These are phyloP conservation scores for Oryzias javanicus DNA, from an alignment of 2,113 vertebrate species.

Conservation along the genomic window DNA sequence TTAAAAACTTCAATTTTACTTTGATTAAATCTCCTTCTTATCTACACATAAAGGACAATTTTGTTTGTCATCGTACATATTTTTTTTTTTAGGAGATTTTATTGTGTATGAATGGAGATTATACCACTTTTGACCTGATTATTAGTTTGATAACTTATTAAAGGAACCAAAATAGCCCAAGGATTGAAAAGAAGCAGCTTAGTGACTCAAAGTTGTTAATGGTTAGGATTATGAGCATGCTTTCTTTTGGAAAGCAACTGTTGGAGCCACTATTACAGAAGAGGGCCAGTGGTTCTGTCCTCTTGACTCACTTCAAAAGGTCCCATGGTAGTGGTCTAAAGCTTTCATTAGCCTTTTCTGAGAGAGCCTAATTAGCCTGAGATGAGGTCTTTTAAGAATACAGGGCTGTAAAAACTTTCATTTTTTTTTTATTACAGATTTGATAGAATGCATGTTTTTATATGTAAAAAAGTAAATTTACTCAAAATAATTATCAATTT, in stretches of 20 bases:
- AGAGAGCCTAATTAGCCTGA: constrained; percentile 42
- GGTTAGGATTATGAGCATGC: constrained; percentile 14
- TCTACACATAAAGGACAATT: no score
- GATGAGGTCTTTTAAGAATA: constrained; percentile 53
- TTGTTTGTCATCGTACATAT: neutral
- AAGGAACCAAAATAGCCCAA: constrained; percentile 13
- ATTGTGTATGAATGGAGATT: constrained; percentile 21
- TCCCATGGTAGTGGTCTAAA: constrained; percentile 26
- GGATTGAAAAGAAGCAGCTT: constrained; percentile 21
- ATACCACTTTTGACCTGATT: constrained; percentile 31
- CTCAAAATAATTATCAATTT: neutral
- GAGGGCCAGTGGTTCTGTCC: constrained; percentile 3
- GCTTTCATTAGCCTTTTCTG: constrained; percentile 42
- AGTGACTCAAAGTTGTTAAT: constrained; percentile 27
- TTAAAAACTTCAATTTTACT: constrained; percentile 19
- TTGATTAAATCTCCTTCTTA: neutral
- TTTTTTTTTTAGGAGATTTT: constrained; percentile 2
- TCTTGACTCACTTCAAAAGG: constrained; percentile 17
- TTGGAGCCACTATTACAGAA: constrained; percentile 5
- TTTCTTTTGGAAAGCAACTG: constrained; percentile 14
- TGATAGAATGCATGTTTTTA: constrained; percentile 6
- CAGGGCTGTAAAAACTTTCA: constrained; percentile 48
- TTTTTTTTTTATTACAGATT: constrained; percentile 40
- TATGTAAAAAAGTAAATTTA: no score
- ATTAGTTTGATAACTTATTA: constrained; percentile 36